Evolutionary conservation across 2,797 vertebrate species (phyloP).

Genomic region (Hemitrygon akajei): DNA sequence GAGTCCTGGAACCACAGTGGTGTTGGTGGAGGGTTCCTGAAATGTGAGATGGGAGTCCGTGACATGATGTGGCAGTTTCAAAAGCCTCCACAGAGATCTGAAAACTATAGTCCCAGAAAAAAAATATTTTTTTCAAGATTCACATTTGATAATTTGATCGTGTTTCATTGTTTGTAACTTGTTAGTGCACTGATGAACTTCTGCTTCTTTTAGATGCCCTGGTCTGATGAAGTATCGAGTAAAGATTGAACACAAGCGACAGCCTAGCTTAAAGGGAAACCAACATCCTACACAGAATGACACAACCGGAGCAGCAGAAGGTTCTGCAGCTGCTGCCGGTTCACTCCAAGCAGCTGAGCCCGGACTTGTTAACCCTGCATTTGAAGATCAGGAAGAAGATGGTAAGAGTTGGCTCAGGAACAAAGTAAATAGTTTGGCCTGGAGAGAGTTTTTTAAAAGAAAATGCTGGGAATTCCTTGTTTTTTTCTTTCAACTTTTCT

Average conservation of each 20-base stretch:
- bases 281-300: constrained; percentile 55
- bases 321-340: constrained; percentile 50
- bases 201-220: constrained; percentile 64
- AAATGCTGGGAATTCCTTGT: background rate
- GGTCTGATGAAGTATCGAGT: constrained; percentile 72
- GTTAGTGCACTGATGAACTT: background rate
- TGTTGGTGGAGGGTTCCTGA: background rate
- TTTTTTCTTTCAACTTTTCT: background rate
- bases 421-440: background rate
- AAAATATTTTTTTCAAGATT: background rate
- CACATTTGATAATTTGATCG: background rate
- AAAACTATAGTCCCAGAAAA: background rate
- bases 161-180: background rate
- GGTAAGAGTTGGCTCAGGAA: constrained; percentile 57
- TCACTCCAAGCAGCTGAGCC: constrained; percentile 66
- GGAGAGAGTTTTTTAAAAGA: background rate
- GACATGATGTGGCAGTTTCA: background rate
- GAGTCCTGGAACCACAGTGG: background rate
- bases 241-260: constrained; percentile 68
- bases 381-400: constrained; percentile 69
- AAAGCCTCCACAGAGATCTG: background rate
- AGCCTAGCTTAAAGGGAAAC: constrained; percentile 60
- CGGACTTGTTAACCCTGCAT: constrained; percentile 79
- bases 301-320: constrained; percentile 49
- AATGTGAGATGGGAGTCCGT: background rate